Percentiles rank a stretch among this genome's conserved stretches.
Evolutionary conservation across 1,140 invertebrate genomes (phyloP).

Genomic region (Marisa cornuarietis): DNA sequence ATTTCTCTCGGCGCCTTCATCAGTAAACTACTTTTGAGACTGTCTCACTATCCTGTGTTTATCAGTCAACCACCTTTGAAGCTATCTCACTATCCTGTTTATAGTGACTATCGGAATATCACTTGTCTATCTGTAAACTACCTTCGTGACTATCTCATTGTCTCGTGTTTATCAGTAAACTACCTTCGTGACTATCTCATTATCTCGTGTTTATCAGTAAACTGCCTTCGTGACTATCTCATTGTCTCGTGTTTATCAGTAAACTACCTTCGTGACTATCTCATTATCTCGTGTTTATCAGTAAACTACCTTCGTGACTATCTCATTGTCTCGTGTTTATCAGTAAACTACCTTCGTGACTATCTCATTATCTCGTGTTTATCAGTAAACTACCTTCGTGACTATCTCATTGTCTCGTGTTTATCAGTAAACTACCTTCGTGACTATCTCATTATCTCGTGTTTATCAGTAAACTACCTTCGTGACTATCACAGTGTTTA

Average conservation of each 20-base stretch:
- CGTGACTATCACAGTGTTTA: background rate
- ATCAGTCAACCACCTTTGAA: background rate
- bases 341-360: too few relatives aligned
- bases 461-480: background rate
- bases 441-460: background rate
- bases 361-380: background rate
- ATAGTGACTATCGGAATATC: too few relatives aligned
- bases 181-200: background rate
- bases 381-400: background rate
- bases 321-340: background rate
- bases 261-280: too few relatives aligned
- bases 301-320: background rate
- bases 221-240: background rate
- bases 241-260: too few relatives aligned
- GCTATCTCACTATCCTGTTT: background rate
- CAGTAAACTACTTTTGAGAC: too few relatives aligned
- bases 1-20: too few relatives aligned
- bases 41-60: background rate
- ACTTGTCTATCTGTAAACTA: too few relatives aligned
- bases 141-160: too few relatives aligned
- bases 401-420: slow-evolving; percentile 1
- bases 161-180: background rate
- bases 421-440: background rate
- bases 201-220: background rate
- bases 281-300: background rate